Evolutionary conservation across 2,797 vertebrate genomes (phyloP).

Genomic region (Chiroxiphia lanceolata): DNA sequence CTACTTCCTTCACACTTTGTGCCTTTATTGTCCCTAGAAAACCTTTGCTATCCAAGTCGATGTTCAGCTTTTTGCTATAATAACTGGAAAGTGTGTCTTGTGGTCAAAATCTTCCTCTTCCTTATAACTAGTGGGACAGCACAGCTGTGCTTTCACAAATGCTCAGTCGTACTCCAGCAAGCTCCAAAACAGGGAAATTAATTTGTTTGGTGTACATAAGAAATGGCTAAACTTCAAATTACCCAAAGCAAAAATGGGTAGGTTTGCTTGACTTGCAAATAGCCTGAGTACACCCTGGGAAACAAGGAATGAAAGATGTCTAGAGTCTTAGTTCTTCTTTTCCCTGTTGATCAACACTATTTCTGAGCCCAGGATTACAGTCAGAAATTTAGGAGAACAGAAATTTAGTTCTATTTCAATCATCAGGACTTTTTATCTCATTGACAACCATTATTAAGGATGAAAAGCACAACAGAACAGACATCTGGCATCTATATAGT

Average conservation of each 20-base stretch:
- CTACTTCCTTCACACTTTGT: background rate
- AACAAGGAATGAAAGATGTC: background rate
- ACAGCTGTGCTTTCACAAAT: background rate
- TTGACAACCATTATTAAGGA: background rate
- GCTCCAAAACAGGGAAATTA: background rate
- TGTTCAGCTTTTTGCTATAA: background rate
- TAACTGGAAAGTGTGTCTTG: background rate
- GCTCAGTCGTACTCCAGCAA: background rate
- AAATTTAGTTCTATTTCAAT: background rate
- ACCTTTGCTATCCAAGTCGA: background rate
- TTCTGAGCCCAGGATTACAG: background rate
- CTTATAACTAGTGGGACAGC: background rate
- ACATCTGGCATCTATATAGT: background rate
- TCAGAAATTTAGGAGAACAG: background rate
- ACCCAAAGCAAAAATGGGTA: background rate
- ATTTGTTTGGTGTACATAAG: background rate
- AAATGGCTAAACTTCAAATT: background rate
- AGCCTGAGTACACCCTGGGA: background rate
- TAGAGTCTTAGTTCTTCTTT: background rate
- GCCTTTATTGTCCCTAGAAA: background rate
- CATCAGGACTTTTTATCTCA: background rate
- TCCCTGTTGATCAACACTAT: background rate
- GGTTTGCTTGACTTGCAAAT: background rate
- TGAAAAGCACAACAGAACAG: background rate
- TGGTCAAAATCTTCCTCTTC: background rate